Base-by-base conservation (phyloP, 2,888 invertebrate genomes). In the Acanthosepion lycidas region DNA sequence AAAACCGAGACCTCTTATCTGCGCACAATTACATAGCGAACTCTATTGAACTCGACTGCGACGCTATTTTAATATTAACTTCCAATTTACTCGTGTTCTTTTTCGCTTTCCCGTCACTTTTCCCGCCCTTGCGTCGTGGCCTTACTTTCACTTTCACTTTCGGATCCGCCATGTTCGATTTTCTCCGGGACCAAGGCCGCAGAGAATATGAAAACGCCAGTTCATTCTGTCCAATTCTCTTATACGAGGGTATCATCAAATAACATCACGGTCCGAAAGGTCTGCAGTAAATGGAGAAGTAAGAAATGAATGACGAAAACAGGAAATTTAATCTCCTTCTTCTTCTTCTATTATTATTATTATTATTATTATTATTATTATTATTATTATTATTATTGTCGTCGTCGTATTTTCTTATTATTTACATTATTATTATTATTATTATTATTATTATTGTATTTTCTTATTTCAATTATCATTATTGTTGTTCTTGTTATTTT, bases 1-100 rank as follows among this genome's bases (percentile, higher is more conserved):
- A 78, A 33, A 78, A 78, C 78, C 78, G n/a, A 78, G 78, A 78
- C 78, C 78, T 78, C 78, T 78, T 78, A 78, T 78, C 78, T 12
- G 78, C 78, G 78, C 78, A 78, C 78, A 78, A 78, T 78, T 78
- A 78, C 78, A 78, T 78, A n/a, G 78, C n/a, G 78, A 78, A 78
- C 78, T 78, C 78, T 33, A 78, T 78, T 78, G 78, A 78, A 78
- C 78, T 78, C 78, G 78, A 18, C n/a, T 78, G 78, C 78, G 78
- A 78, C 78, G 78, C 78, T 78, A 78, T 78, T 78, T 78, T 78
- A 78, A 78, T 78, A 78, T 78, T 78, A 78, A 78, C 78, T 78
- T 78, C 78, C 78, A 78, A 78, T 78, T 78, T 78, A 33, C 78
- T n/a, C 78, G 78, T 78, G 78, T 78, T 78, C 78, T 78, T 78